Conservation (phyloP, 2,797 vertebrate species). For the Gallinago stenura region DNA sequence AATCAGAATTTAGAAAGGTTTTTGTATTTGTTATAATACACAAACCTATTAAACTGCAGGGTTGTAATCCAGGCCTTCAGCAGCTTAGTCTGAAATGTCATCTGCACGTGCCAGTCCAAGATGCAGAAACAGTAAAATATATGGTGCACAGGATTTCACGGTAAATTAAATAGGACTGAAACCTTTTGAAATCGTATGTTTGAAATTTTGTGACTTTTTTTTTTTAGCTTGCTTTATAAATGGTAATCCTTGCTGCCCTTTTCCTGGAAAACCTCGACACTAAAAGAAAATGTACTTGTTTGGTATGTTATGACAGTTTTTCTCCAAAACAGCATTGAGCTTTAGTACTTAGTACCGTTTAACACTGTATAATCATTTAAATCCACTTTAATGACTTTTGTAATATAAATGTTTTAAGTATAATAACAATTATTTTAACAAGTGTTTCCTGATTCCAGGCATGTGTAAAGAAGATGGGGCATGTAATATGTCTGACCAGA, state of each 20-base stretch:
- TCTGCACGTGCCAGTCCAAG: neutral
- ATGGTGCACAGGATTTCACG: neutral
- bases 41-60: neutral
- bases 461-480: slow-evolving; percentile 68
- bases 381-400: slow-evolving; percentile 71
- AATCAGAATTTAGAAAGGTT: neutral
- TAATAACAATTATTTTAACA: slow-evolving; percentile 73
- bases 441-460: slow-evolving; percentile 78
- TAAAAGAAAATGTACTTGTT: neutral
- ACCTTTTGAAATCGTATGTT: neutral
- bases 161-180: neutral
- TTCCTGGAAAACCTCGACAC: neutral
- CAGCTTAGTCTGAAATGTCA: neutral
- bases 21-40: neutral
- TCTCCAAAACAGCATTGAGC: slow-evolving; percentile 30
- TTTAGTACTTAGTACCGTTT: slow-evolving; percentile 1
- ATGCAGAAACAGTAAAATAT: neutral
- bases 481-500: slow-evolving; percentile 72
- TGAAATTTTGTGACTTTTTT: neutral
- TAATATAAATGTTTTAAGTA: slow-evolving; percentile 75
- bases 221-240: neutral
- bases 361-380: slow-evolving; percentile 60
- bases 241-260: neutral
- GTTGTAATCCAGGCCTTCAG: neutral
- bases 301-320: neutral